Base-by-base conservation (phyloP, 2,113 vertebrate species). In the Pangasianodon hypophthalmus region DNA sequence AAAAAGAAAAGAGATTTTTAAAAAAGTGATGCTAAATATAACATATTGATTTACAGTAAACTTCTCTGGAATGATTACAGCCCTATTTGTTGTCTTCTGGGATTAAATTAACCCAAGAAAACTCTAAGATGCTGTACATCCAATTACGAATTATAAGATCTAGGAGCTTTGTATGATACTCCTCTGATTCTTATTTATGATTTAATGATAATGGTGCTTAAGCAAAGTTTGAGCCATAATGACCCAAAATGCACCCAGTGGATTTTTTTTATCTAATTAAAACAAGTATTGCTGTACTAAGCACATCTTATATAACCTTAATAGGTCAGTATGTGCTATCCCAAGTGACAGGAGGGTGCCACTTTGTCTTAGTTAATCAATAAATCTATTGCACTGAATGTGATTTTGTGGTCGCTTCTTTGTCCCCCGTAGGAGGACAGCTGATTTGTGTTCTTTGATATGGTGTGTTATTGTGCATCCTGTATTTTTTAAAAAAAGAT, bases 311-410 rank as follows among this genome's bases (percentile, higher is more conserved):
- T 56, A 77, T 79, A 79, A 77, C 50, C 52, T 77, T 75, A 77
- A 50, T 80, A 87, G 54, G 56, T 50, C 73, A 21, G 54, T 62
- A 56, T 64, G 26, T 62, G 75, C 41, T 87, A 64, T 64, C 21
- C 75, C 50, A 87, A 80, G 50, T 80, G 86, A 80, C 73, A 87
- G 54, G 71, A 79, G 52, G 58, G 41, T 77, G 71, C 37, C 75
- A 88, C 26, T 87, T 46, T 87, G 86, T 87, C 75, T 81, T 80
- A 32, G 60, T 80, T 79, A 81, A 81, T 88, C 87, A 88, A 81
- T 88, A 88, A 80, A 80, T 88, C 73, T 37, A 88, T 50, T 64
- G 21, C 85, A 44, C 52, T 44, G 41, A 26, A 75, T 58, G 32
- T 13, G 69, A 44, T 26, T 56, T 75, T 58, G 41, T 46, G 71